Evolutionary conservation across 2,888 invertebrate species (phyloP).

Genomic region (Tortrix viridana): DNA sequence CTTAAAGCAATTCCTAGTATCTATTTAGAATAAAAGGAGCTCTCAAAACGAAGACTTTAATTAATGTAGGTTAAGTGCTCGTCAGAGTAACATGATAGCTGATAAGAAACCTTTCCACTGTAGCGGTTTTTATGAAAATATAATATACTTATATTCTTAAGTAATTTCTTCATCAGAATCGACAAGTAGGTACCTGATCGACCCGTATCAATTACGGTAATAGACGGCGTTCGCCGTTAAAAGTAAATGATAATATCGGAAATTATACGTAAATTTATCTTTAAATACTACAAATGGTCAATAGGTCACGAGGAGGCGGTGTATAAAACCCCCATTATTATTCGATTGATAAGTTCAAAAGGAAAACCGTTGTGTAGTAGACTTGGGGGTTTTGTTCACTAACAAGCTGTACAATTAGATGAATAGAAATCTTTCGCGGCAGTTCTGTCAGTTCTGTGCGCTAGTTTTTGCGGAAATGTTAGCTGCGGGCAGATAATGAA

Average conservation of each 20-base stretch:
- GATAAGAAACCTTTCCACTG: too few species aligned
- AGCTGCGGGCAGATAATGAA: background rate
- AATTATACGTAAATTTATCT: conserved; percentile 15
- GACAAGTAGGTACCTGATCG: too few species aligned
- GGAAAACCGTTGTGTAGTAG: too few species aligned
- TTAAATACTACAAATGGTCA: conserved; percentile 8
- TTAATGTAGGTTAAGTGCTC: too few species aligned
- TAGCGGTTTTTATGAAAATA: too few species aligned
- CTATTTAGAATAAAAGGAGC: too few species aligned
- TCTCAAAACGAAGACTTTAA: too few species aligned
- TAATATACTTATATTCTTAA: too few species aligned
- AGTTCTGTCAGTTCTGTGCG: background rate
- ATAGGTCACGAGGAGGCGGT: conserved; percentile 16
- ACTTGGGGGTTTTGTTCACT: background rate
- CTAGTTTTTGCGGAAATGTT: conserved; percentile 3
- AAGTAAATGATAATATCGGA: conserved; percentile 14
- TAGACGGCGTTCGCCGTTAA: background rate
- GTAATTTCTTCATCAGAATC: too few species aligned
- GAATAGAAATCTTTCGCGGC: background rate
- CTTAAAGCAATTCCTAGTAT: too few species aligned
- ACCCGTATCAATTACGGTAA: conserved; percentile 3
- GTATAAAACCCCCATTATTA: background rate
- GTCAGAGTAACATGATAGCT: too few species aligned
- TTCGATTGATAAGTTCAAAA: too few species aligned
- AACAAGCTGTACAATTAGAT: background rate